A percentile compares a stretch with the other conserved stretches of the same genome.
phyloP scores from a whole-genome alignment of 2,113 vertebrate genomes.

The Telmatochromis sp. region DNA sequence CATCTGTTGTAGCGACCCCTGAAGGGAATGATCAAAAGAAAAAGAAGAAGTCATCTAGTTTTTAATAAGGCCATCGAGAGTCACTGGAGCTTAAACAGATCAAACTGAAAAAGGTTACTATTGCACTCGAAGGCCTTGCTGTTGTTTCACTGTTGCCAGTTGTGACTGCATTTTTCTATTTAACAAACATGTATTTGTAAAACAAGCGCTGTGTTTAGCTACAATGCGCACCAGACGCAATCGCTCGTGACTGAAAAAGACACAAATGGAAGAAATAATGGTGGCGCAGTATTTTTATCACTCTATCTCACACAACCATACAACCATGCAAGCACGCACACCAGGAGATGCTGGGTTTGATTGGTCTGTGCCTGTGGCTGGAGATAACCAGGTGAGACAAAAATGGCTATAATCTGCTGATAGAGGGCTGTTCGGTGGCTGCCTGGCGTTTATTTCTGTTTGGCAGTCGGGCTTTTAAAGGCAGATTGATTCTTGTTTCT shows the following conservation, averaged over 20 bases:
- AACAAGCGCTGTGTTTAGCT: not conserved
- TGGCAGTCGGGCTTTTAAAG: not conserved
- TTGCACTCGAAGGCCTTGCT: not conserved
- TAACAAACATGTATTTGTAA: not conserved
- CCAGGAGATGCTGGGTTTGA: constrained; percentile 24
- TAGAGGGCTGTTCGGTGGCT: not conserved
- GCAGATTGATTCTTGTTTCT: not conserved
- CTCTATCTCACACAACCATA: not conserved
- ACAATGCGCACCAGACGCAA: not conserved
- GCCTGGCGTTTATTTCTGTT: not conserved
- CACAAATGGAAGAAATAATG: not conserved
- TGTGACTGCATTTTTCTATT: not conserved
- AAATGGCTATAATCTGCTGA: not conserved
- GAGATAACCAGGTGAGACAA: constrained; percentile 2
- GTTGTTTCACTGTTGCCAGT: not conserved
- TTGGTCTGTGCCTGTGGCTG: constrained; percentile 16
- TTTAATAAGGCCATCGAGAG: not conserved
- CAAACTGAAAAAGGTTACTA: not conserved
- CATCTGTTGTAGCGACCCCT: not conserved
- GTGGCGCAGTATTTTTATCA: not conserved
- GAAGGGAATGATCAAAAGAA: not conserved
- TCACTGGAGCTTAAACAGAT: not conserved
- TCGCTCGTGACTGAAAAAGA: not conserved
- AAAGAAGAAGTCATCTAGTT: not conserved
- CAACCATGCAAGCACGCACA: not conserved